Evolutionary conservation across 2,888 invertebrate species (phyloP).

Genomic region (Philhelius pedissequus): DNA sequence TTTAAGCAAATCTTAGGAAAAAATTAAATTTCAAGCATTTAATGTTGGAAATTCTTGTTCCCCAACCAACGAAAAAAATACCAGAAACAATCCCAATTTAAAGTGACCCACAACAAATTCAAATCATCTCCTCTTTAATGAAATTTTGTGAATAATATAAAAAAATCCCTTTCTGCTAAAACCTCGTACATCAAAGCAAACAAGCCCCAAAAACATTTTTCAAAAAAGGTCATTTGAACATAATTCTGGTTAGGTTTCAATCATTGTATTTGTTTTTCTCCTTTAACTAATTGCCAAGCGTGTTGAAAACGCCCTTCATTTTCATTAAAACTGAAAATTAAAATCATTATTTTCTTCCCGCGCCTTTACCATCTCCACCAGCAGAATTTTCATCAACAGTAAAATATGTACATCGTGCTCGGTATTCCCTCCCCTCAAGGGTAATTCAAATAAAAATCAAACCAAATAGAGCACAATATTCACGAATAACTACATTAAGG

Average conservation of each 20-base stretch:
- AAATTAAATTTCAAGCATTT: too few species aligned
- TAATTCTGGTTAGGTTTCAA: background rate
- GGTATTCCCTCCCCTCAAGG: background rate
- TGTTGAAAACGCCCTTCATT: background rate
- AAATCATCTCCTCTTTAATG: background rate
- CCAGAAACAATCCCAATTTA: background rate
- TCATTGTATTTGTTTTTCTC: conserved; percentile 2
- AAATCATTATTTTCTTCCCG: background rate
- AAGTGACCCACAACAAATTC: background rate
- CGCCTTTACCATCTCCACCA: background rate
- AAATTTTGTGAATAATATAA: background rate
- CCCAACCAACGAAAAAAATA: too few species aligned
- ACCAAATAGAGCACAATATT: conserved; percentile 15
- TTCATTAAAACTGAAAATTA: conserved; percentile 29
- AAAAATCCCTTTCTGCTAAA: background rate
- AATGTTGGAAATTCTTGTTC: too few species aligned
- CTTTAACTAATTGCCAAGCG: conserved; percentile 13
- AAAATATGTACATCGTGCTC: background rate
- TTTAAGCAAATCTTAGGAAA: too few species aligned
- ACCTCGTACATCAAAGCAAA: background rate
- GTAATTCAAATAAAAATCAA: conserved; percentile 15
- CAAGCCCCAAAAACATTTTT: background rate
- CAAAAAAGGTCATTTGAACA: background rate
- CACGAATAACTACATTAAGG: background rate
- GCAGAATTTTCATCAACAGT: background rate